Conservation (phyloP, 2,113 vertebrate species). For the Poecilia latipinna region DNA sequence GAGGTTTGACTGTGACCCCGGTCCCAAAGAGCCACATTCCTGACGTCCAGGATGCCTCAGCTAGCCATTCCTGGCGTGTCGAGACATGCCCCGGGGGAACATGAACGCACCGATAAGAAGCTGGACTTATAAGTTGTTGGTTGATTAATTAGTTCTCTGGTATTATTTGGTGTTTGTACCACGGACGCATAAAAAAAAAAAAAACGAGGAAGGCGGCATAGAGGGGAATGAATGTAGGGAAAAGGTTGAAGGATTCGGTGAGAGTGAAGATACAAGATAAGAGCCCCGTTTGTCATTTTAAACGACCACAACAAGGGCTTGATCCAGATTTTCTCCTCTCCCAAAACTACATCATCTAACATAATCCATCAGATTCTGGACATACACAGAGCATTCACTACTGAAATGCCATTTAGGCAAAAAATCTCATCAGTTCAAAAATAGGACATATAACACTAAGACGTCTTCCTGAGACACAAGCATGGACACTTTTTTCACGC, state of each 20-base stretch:
- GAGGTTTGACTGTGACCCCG: conserved; percentile 48
- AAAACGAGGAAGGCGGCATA: background rate
- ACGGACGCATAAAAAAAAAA: conserved; percentile 10
- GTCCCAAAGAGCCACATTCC: conserved; percentile 62
- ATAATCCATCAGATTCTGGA: conserved; percentile 57
- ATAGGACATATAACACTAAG: background rate
- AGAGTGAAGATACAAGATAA: background rate
- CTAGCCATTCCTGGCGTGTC: conserved; percentile 72
- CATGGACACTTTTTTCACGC: background rate
- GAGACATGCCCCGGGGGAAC: conserved; percentile 68
- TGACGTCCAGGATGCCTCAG: conserved; percentile 47
- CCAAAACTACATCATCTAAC: conserved; percentile 56
- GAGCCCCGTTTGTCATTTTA: conserved; percentile 70
- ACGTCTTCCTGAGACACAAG: background rate
- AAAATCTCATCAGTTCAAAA: no score
- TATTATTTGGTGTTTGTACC: conserved; percentile 59
- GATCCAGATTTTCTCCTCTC: conserved; percentile 46
- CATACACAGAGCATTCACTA: conserved; percentile 16
- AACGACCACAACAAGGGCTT: conserved; percentile 59
- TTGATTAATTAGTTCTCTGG: conserved; percentile 75
- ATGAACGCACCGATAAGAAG: conserved; percentile 65
- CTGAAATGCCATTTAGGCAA: background rate
- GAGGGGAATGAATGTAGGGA: conserved; percentile 8
- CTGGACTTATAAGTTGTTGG: conserved; percentile 61
- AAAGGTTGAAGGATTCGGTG: conserved; percentile 42